Evolutionary conservation across 2,797 vertebrate species (phyloP), one percentile per base, ranked within the genome.

Genomic region (Phrynocephalus forsythii): DNA sequence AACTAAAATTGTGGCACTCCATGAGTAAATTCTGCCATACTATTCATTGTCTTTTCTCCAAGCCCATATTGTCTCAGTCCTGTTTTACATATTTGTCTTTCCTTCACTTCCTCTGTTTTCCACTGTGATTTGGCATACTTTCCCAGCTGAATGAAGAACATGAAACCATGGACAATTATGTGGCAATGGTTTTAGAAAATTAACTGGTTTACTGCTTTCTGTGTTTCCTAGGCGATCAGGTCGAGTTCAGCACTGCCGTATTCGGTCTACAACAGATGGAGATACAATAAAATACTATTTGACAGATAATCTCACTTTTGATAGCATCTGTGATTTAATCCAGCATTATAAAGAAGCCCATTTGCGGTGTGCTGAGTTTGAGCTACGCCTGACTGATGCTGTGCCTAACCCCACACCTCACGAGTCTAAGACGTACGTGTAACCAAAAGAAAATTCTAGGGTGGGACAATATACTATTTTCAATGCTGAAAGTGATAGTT

Each of bases 171-270:
- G 86, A 16, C 0, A 1, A 52, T 9, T 60, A 20, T 38, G 86
- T 56, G 56, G 90, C 86, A 30, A 26, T 50, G 79, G 8, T 66
- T 78, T 80, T 38, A 50, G 38, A 63, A 88, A 79, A 15, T 6
- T 68, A 3, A 28, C 20, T 44, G 9, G n/a, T 1, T 52, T 87
- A 76, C 81, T 52, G 13, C 88, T 67, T 0, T 0, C 0, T 3
- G 1, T 44, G 84, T 87, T 83, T 52, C 84, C 1, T 94, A 99
- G 99, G 99, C 97, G 98, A 71, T 94, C 94, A 1, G 98, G 98
- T 69, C 96, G 98, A 79, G 99, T 99, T 86, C 99, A 99, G 95
- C 99, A 99, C 96, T 99, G 99, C 87, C 97, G 97, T 3, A 98
- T 99, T 85, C 98, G 98, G 85, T 98, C 98, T 0, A 93, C 86